phyloP scores from a whole-genome alignment of 2,113 vertebrate genomes.

The Sinocyclocheilus anophthalmus region DNA sequence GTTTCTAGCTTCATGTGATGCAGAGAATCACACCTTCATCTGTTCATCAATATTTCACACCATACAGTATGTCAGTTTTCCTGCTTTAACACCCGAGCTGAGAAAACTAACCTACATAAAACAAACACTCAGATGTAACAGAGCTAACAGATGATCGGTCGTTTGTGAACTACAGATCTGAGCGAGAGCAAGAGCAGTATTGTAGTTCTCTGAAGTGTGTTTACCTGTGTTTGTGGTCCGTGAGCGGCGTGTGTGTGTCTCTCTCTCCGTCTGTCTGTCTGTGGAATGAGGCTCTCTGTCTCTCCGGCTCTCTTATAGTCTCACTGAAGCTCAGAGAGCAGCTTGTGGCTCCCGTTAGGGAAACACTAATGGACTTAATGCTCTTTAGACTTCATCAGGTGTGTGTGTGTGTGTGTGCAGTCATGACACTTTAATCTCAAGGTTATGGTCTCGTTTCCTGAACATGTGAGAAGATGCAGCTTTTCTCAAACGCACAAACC shows the following conservation, averaged over 20 bases:
- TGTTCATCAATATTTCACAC: neutral
- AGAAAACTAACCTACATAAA: neutral
- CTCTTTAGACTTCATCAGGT: neutral
- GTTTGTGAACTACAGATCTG: neutral
- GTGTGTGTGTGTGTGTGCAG: conserved; percentile 9
- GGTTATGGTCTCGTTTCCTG: neutral
- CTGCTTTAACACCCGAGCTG: neutral
- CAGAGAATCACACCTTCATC: neutral
- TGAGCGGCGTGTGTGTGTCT: neutral
- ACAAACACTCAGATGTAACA: neutral
- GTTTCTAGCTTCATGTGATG: neutral
- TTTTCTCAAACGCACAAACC: neutral
- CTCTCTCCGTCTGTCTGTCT: neutral
- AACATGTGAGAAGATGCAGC: conserved; percentile 13
- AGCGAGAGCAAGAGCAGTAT: neutral
- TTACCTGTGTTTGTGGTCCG: neutral
- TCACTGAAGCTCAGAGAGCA: conserved; percentile 50
- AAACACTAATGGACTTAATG: conserved; percentile 36
- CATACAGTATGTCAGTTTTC: neutral
- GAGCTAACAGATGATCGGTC: neutral
- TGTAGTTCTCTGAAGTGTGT: neutral
- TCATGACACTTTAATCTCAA: neutral
- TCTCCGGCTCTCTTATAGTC: conserved; percentile 37
- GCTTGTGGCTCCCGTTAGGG: neutral
- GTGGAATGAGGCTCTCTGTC: neutral